Evolutionary conservation across 2,113 vertebrate species (phyloP).

Genomic region (Brachyhypopomus occidentalis): DNA sequence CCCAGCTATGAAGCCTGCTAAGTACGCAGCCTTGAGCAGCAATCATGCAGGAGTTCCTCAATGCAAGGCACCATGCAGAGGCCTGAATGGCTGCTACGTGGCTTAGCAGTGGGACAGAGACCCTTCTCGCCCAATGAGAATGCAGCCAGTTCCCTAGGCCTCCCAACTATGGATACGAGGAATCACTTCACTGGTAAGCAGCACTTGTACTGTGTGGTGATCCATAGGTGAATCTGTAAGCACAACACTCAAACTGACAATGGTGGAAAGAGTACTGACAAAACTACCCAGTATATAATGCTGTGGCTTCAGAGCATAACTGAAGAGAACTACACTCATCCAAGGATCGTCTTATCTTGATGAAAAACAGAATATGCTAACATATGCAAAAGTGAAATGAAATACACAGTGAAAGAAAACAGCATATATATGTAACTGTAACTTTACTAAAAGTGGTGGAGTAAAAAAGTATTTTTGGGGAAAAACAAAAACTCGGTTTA

Average conservation of each 20-base stretch:
- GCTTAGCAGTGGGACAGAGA: conserved; percentile 3
- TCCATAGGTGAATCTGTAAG: not conserved
- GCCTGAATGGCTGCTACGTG: conserved; percentile 12
- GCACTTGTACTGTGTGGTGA: not conserved
- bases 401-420: too few relatives aligned
- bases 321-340: too few relatives aligned
- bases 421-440: too few relatives aligned
- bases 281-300: too few relatives aligned
- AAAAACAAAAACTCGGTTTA: too few relatives aligned
- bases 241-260: not conserved
- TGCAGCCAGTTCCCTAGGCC: not conserved
- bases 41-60: not conserved
- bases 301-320: too few relatives aligned
- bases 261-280: not conserved
- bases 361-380: too few relatives aligned
- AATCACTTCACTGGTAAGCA: not conserved
- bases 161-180: not conserved
- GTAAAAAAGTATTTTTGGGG: too few relatives aligned
- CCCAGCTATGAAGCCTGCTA: not conserved
- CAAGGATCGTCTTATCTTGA: too few relatives aligned
- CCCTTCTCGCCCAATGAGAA: not conserved
- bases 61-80: not conserved
- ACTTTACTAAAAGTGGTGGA: too few relatives aligned
- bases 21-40: not conserved
- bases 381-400: too few relatives aligned